Conservation (phyloP, 1,140 invertebrate genomes). For the Caligus rogercresseyi region DNA sequence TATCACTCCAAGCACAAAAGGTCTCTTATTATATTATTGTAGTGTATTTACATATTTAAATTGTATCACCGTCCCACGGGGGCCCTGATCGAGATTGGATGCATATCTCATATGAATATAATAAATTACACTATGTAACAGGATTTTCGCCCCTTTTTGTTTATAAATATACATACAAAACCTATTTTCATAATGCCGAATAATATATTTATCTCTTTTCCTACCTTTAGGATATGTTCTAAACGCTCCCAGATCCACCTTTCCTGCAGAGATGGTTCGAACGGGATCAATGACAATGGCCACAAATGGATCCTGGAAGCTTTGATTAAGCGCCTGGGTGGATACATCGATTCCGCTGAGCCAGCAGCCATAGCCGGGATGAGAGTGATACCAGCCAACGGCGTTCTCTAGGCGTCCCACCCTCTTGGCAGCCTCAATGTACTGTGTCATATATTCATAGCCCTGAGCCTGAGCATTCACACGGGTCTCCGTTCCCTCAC, state of each 20-base stretch:
- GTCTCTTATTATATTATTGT: too few species aligned
- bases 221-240: conserved; percentile 89
- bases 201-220: too few species aligned
- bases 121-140: too few species aligned
- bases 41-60: too few species aligned
- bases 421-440: conserved; percentile 89
- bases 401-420: conserved; percentile 86
- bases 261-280: conserved; percentile 94
- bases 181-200: too few species aligned
- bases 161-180: too few species aligned
- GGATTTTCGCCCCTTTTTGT: too few species aligned
- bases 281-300: conserved; percentile 99
- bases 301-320: conserved; percentile 97
- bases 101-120: too few species aligned
- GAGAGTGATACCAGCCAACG: conserved; percentile 99
- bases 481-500: conserved; percentile 94
- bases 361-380: conserved; percentile 99
- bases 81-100: too few species aligned
- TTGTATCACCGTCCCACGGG: too few species aligned
- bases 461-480: conserved; percentile 99
- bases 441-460: conserved; percentile 98
- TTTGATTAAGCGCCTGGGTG: conserved; percentile 98
- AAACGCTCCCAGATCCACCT: conserved; percentile 96
- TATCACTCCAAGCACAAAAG: too few species aligned
- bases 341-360: conserved; percentile 96